phyloP scores from a whole-genome alignment of 2,797 vertebrate species.

The Prunella strophiata region DNA sequence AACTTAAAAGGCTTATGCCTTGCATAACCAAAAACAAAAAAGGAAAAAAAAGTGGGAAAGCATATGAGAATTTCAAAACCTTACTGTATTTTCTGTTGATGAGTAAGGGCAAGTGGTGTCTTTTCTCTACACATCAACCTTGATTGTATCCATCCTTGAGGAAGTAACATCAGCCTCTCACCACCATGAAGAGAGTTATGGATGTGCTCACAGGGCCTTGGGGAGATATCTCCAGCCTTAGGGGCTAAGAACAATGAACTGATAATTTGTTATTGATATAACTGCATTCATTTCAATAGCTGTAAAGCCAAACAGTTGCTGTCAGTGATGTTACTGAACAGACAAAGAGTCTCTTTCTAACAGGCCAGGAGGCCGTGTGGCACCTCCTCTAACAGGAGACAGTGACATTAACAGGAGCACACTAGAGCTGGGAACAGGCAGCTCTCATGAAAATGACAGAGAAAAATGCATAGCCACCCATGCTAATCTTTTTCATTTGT shows the following conservation, averaged over 20 bases:
- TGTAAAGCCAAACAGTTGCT: neutral
- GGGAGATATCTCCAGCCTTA: neutral
- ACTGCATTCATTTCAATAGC: neutral
- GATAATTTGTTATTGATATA: neutral
- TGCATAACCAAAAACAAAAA: neutral
- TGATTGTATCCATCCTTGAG: neutral
- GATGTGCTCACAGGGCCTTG: neutral
- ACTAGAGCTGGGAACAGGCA: neutral
- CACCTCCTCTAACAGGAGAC: neutral
- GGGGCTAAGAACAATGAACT: neutral
- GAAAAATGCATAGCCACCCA: neutral
- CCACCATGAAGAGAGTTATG: neutral
- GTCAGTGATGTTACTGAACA: neutral
- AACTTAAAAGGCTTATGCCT: neutral
- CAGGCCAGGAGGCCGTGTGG: fast-evolving
- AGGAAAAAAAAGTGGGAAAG: neutral
- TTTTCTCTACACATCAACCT: neutral
- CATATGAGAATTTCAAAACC: neutral
- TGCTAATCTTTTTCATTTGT: neutral
- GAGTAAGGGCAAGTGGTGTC: neutral
- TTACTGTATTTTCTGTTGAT: neutral
- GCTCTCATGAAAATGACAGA: neutral
- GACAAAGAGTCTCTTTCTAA: neutral
- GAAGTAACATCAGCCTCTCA: neutral
- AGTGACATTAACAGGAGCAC: neutral